These are phyloP conservation scores for Callorhinus ursinus DNA, from an alignment of 2,113 vertebrate species.

Conservation along the genomic window DNA sequence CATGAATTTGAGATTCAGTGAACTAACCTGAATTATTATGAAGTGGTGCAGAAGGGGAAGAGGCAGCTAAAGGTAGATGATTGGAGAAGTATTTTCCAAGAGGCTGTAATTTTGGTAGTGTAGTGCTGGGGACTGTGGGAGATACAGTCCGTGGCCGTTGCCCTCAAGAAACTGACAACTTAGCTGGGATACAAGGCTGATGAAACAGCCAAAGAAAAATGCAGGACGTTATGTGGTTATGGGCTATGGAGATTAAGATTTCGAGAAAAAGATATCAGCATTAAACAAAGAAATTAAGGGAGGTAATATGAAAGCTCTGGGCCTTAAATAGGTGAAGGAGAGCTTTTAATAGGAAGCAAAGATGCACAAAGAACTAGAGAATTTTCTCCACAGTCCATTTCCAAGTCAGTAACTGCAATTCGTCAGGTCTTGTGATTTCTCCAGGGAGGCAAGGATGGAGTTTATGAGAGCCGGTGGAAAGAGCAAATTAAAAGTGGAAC, in stretches of 20 bases:
- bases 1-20: neutral
- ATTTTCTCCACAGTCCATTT: neutral
- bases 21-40: neutral
- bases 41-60: neutral
- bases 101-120: neutral
- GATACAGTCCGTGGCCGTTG: neutral
- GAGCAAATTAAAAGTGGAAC: neutral
- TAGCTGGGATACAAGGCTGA: neutral
- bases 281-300: neutral
- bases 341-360: neutral
- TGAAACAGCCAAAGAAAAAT: neutral
- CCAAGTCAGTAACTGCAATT: neutral
- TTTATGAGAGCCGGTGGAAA: neutral
- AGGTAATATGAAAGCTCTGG: neutral
- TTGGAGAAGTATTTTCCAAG: neutral
- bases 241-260: neutral
- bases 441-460: neutral
- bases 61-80: accelerated
- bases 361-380: neutral
- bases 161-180: neutral
- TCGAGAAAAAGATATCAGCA: neutral
- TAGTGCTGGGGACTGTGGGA: neutral
- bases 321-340: neutral
- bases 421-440: neutral
- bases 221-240: neutral